Base-by-base conservation (phyloP, 30 jellyfish, hydroid and myxozoan species). In the Phacellophora camtschatica region DNA sequence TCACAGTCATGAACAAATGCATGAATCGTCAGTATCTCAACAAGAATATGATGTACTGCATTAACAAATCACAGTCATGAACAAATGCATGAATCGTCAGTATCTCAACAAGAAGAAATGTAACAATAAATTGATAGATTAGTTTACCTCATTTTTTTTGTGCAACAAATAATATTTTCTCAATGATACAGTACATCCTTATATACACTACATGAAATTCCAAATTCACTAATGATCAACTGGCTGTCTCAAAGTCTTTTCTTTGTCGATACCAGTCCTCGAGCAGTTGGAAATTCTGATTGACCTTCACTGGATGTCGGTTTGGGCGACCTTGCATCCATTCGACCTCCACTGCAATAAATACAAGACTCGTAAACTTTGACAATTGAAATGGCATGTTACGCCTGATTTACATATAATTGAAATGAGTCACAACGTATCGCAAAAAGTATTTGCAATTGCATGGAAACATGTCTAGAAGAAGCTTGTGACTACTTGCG, bases 231-330 rank as follows among this genome's bases (percentile, higher is more conserved):
- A 20, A 5, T 20, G 31, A 48, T 12, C n/a, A 4, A 33, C 41
- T 42, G 19, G 39, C 23, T 18, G 32, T 30, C 32, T 84, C 81
- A 85, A 7, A 74, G 78, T 66, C 96, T 53, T 59, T 85, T 85
- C 67, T 85, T 85, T 22, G 96, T 74, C 61, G 89, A 33, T 23
- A 90, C 97, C 66, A 90, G 94, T 19, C 97, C 97, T 66, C 97
- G 64, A 20, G 97, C 97, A 1, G 96, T 83, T 30, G 97, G 97
- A 36, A 82, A 90, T 56, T 85, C 96, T 0, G 89, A 66, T 20
- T 64, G 74, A 22, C 33, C 64, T 56, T 54, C 86, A 23, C 31
- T 20, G 10, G 85, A 18, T 0, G 77, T 25, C 3, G 85, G 42
- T 65, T 72, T 67, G 45, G 88, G 95, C 8, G 87, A 45, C 50